Evolutionary conservation across 2,113 vertebrate genomes (phyloP).

Genomic region (Oncorhynchus nerka): DNA sequence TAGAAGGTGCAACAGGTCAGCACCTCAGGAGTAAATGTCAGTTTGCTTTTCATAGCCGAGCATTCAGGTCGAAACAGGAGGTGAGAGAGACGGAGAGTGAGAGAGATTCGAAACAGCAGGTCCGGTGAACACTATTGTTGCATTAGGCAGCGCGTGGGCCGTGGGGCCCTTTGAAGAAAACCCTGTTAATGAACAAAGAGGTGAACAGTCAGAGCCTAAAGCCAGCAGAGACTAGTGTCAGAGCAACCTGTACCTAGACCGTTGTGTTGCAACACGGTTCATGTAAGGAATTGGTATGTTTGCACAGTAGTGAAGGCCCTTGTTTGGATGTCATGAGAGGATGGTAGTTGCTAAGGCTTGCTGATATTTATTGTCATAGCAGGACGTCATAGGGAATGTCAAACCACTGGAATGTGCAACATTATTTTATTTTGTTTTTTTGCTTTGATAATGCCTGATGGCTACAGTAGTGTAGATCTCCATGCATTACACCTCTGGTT

Average conservation of each 20-base stretch:
- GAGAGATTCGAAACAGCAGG: too few species aligned
- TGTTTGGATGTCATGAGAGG: too few species aligned
- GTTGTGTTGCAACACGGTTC: constrained; percentile 39
- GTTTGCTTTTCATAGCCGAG: too few species aligned
- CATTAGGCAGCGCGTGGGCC: constrained; percentile 31
- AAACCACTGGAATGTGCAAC: too few species aligned
- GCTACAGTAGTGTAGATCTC: neutral
- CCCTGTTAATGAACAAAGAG: constrained; percentile 7
- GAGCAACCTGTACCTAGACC: constrained; percentile 34
- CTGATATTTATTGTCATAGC: too few species aligned
- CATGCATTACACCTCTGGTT: neutral
- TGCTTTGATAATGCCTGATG: neutral
- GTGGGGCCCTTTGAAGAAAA: constrained; percentile 29
- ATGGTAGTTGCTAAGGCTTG: too few species aligned
- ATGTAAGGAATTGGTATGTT: constrained; percentile 30
- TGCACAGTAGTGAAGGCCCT: constrained; percentile 27
- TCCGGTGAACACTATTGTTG: constrained; percentile 25
- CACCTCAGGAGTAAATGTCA: too few species aligned
- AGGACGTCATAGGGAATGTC: too few species aligned
- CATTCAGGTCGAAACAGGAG: too few species aligned
- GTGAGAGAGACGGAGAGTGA: too few species aligned
- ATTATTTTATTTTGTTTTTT: too few species aligned
- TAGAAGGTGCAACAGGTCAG: too few species aligned
- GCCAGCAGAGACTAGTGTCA: constrained; percentile 1
- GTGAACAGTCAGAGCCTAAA: constrained; percentile 2